These are phyloP conservation scores for Nezara viridula DNA, from an alignment of 2,888 invertebrate genomes.

Conservation along the genomic window DNA sequence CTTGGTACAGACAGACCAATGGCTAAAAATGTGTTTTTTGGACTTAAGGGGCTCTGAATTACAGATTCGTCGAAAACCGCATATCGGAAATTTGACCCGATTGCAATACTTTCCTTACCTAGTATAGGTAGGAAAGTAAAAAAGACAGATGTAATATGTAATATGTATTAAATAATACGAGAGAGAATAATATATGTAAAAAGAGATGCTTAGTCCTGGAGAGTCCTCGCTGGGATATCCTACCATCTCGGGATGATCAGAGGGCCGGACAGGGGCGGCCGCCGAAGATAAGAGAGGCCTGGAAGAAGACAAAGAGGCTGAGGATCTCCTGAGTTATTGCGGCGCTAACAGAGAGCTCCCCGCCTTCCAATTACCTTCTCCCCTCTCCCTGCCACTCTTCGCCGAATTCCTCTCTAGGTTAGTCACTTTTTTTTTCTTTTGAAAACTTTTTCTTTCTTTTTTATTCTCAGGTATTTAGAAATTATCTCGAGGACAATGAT, in stretches of 20 bases:
- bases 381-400: background rate
- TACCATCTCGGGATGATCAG: background rate
- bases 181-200: background rate
- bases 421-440: background rate
- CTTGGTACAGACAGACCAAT: too few species aligned
- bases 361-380: slow-evolving; percentile 1
- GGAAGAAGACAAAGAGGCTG: background rate
- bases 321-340: background rate
- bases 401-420: background rate
- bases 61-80: too few species aligned
- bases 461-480: background rate
- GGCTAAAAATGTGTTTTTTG: too few species aligned
- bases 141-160: too few species aligned
- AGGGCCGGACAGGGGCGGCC: background rate
- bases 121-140: too few species aligned
- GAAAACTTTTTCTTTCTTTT: background rate
- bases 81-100: too few species aligned
- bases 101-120: too few species aligned
- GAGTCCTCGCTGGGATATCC: background rate
- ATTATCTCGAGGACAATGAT: background rate
- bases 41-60: too few species aligned
- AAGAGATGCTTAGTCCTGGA: background rate
- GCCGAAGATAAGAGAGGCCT: background rate
- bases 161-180: background rate
- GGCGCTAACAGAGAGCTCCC: background rate